A percentile compares a stretch with the other conserved stretches of the same genome.
These are phyloP conservation scores for Sisor rabdophorus DNA, from an alignment of 2,113 vertebrate genomes.

Conservation along the genomic window DNA sequence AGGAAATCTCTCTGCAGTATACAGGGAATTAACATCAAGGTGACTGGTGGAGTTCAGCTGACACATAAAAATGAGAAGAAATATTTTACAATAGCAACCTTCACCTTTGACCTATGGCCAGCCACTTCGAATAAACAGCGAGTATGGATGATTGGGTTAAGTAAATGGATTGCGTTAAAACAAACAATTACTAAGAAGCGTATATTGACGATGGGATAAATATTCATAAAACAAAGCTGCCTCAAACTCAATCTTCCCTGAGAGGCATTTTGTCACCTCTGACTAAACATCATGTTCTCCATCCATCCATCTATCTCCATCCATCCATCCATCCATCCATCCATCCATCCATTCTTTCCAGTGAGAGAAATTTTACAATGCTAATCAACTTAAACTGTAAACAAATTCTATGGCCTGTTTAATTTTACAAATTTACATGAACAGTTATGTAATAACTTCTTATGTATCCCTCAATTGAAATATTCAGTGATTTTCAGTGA, in stretches of 20 bases:
- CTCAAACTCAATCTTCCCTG: neutral
- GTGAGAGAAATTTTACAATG: neutral
- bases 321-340: no score
- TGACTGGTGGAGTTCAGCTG: slow-evolving; percentile 12
- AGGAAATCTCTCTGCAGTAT: slow-evolving; percentile 2
- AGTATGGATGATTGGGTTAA: slow-evolving; percentile 3
- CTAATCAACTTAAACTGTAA: neutral
- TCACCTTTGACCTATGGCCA: slow-evolving; percentile 18
- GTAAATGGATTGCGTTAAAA: neutral
- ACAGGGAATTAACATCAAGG: slow-evolving; percentile 34
- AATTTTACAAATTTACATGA: no score
- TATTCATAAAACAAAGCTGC: neutral
- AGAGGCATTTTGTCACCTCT: no score
- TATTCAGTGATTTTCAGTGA: no score
- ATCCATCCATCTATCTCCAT: no score
- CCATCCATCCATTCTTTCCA: no score
- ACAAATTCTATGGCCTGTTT: no score
- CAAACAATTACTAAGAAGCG: neutral
- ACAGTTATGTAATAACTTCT: no score
- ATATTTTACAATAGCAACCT: slow-evolving; percentile 38
- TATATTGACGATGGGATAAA: neutral
- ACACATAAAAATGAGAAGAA: slow-evolving; percentile 31
- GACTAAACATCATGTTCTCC: no score
- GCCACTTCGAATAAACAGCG: neutral
- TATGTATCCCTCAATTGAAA: no score